These are phyloP conservation scores for Atherinosoma microstoma DNA, from an alignment of 2,797 vertebrate species.

Conservation along the genomic window DNA sequence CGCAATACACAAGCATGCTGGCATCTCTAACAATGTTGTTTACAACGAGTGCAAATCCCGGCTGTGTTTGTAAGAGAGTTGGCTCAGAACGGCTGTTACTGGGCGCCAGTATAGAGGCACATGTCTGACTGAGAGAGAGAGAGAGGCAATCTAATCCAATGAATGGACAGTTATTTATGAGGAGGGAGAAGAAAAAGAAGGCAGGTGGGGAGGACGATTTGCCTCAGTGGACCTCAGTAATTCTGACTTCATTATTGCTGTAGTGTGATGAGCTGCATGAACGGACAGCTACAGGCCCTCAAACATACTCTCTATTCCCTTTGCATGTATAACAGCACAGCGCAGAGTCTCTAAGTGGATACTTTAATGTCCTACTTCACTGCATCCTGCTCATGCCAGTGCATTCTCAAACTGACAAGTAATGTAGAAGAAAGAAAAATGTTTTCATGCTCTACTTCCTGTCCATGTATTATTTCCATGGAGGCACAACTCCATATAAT, in stretches of 20 bases:
- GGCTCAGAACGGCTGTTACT: slow-evolving; percentile 45
- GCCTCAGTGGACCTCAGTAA: slow-evolving; percentile 67
- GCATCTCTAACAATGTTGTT: slow-evolving; percentile 70
- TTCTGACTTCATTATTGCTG: slow-evolving; percentile 68
- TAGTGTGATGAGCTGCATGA: slow-evolving; percentile 61
- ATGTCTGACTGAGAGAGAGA: slow-evolving; percentile 45
- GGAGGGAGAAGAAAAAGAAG: slow-evolving; percentile 43
- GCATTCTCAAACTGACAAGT: slow-evolving; percentile 43
- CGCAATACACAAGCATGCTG: slow-evolving; percentile 38
- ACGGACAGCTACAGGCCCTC: slow-evolving; percentile 44
- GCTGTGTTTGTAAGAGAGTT: slow-evolving; percentile 41
- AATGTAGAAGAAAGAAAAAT: slow-evolving; percentile 3
- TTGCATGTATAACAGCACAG: slow-evolving; percentile 39
- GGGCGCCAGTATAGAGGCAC: slow-evolving; percentile 42
- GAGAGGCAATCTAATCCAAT: slow-evolving; percentile 53
- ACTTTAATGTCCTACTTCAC: slow-evolving; percentile 37
- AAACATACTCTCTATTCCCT: slow-evolving; percentile 33
- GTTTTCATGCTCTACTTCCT: slow-evolving; percentile 6
- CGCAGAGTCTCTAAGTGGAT: slow-evolving; percentile 42
- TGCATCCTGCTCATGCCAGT: slow-evolving; percentile 44
- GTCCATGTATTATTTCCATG: slow-evolving; percentile 1
- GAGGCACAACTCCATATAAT: slow-evolving; percentile 3
- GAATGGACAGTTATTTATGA: slow-evolving; percentile 67
- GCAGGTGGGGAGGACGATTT: slow-evolving; percentile 63
- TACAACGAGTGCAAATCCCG: slow-evolving; percentile 60